Evolutionary conservation across 2,113 vertebrate genomes (phyloP), one percentile per base, ranked within the genome.

Genomic region (Brachyhypopomus gauderio): DNA sequence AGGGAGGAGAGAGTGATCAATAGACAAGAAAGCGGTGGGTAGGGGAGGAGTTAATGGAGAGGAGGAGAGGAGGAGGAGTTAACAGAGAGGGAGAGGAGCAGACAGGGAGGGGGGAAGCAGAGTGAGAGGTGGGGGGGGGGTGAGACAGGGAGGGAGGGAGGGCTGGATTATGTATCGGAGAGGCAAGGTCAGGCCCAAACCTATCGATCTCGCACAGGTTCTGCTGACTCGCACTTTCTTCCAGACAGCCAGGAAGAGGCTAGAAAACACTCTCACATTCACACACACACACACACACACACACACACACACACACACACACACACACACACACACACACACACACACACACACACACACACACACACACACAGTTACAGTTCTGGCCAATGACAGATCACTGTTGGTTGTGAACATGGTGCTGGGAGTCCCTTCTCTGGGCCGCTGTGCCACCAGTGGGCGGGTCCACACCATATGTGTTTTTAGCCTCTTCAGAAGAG

Each of bases 141-240:
- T 9, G 45, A 48, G 45, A 48, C 12, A 30, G 34, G 19, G 67
- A 34, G 36, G 17, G 36, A 23, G 62, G 69, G 64, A 67, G 59
- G 62, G 4, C 45, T 48, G 9, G 45, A 48, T 75, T 79, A 41
- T 85, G 77, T 78, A 60, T 80, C 69, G 48, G 41, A 52, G 67
- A 64, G 7, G 23, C 69, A 83, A 87, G 85, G 83, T 85, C 83
- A 80, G 77, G 70, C 52, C 22, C 38, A 38, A 45, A 52, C 62
- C 25, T 76, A 83, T 83, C 38, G 58, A 85, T 80, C 72, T 38
- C 45, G 56, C 41, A 9, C 23, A 48, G n/a, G 25, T 23, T 55
- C 77, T 71, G 83, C 85, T 86, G 85, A 86, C 77, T 80, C 58
- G 8, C 30, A 38, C 38, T 22, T 78, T 48, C 45, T 11, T 11